phyloP scores from a whole-genome alignment of 2,113 vertebrate species.

The Dissostichus mawsoni region DNA sequence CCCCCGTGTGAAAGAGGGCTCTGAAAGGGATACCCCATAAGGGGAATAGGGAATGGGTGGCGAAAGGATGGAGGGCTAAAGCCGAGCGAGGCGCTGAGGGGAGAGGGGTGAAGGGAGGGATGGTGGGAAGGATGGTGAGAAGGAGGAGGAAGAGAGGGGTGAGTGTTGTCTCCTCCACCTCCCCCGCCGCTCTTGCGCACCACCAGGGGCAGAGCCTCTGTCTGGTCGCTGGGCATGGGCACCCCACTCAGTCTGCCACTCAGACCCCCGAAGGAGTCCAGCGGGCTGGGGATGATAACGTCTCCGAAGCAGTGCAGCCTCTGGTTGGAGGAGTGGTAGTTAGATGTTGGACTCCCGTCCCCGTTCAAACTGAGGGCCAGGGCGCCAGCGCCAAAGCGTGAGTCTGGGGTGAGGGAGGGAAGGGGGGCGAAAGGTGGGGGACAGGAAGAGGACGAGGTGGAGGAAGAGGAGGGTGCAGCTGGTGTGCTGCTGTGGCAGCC shows the following conservation, averaged over 20 bases:
- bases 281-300: conserved; percentile 94
- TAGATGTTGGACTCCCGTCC: conserved; percentile 93
- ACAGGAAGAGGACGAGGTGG: conserved; percentile 75
- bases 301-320: conserved; percentile 98
- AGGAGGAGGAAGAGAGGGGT: conserved; percentile 86
- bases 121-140: conserved; percentile 93
- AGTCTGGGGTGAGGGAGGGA: conserved; percentile 72
- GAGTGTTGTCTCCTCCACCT: conserved; percentile 63
- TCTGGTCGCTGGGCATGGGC: conserved; percentile 93
- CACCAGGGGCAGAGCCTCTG: conserved; percentile 95
- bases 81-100: conserved; percentile 90
- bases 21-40: conserved; percentile 99
- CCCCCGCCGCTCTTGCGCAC: conserved; percentile 91
- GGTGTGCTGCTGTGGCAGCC: conserved; percentile 83
- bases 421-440: conserved; percentile 74
- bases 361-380: conserved; percentile 82
- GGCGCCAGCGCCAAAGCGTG: conserved; percentile 62
- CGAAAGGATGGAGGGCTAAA: conserved; percentile 97
- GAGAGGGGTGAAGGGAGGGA: conserved; percentile 92
- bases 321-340: conserved; percentile 95
- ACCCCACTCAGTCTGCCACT: conserved; percentile 76
- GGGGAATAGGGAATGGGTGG: conserved; percentile 95
- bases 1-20: conserved; percentile 88
- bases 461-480: conserved; percentile 83
- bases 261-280: conserved; percentile 89